phyloP scores from a whole-genome alignment of 2,113 vertebrate species.

The Procapra przewalskii region DNA sequence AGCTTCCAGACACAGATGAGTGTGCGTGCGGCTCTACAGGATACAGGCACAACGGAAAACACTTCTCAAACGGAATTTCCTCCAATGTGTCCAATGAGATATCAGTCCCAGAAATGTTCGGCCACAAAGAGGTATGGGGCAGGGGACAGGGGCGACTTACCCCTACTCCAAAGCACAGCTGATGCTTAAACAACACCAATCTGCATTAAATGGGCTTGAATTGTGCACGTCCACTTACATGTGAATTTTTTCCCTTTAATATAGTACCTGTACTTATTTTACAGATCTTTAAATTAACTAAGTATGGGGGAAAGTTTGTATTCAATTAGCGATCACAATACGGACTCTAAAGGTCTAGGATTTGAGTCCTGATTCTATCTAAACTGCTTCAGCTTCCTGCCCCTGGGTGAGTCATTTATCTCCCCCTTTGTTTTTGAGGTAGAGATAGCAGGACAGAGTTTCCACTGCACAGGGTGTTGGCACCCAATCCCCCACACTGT shows the following conservation, averaged over 20 bases:
- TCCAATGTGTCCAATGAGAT: neutral
- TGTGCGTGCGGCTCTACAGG: rapidly evolving
- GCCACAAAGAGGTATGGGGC: neutral
- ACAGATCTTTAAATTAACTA: neutral
- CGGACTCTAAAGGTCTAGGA: neutral
- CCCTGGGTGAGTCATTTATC: neutral
- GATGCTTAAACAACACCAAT: neutral
- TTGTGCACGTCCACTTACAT: neutral
- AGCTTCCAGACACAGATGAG: too few species aligned
- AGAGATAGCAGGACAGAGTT: neutral
- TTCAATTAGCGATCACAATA: neutral
- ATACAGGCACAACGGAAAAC: neutral
- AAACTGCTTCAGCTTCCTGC: neutral
- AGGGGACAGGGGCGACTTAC: neutral
- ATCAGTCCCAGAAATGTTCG: neutral
- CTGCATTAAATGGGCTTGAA: neutral
- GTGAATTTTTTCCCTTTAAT: neutral
- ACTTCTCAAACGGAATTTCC: neutral
- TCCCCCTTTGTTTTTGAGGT: neutral
- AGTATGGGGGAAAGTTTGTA: neutral
- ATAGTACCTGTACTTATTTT: neutral
- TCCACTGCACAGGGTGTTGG: neutral
- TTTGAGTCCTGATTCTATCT: neutral
- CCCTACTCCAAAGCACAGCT: neutral
- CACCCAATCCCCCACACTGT: neutral